These are phyloP conservation scores for Drosophila bunnanda DNA, from an alignment of 2,888 invertebrate species.

Conservation along the genomic window DNA sequence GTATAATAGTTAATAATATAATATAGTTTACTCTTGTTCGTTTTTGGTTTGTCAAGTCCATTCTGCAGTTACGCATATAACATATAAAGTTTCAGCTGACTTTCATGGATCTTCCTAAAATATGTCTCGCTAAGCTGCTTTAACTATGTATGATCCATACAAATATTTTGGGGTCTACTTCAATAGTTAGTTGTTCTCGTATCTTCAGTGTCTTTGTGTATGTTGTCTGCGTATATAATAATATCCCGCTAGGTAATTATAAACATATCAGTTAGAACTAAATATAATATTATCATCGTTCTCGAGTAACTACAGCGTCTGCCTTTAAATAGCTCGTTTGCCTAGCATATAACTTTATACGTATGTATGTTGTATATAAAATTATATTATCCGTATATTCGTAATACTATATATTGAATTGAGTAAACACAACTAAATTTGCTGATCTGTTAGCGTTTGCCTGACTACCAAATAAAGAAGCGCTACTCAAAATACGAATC, in stretches of 20 bases:
- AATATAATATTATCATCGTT: constrained; percentile 63
- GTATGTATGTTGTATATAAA: constrained; percentile 64
- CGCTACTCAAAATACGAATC: constrained; percentile 55
- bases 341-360: constrained; percentile 54
- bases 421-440: constrained; percentile 60
- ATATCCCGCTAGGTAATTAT: constrained; percentile 66
- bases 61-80: constrained; percentile 56
- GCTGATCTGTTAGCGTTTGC: constrained; percentile 56
- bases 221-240: constrained; percentile 72
- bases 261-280: constrained; percentile 69
- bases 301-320: constrained; percentile 70
- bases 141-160: constrained; percentile 60
- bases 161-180: constrained; percentile 53
- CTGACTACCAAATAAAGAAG: constrained; percentile 45
- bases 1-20: constrained; percentile 47
- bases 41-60: constrained; percentile 55
- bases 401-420: constrained; percentile 59
- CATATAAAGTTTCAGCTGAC: constrained; percentile 64
- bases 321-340: constrained; percentile 64
- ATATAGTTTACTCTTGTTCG: constrained; percentile 42
- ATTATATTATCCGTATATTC: constrained; percentile 61
- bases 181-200: constrained; percentile 49
- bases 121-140: constrained; percentile 58
- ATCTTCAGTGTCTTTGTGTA: constrained; percentile 47
- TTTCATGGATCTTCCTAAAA: constrained; percentile 51